Base-by-base conservation (phyloP, 2,113 vertebrate species). In the Platycercus adscitus region DNA sequence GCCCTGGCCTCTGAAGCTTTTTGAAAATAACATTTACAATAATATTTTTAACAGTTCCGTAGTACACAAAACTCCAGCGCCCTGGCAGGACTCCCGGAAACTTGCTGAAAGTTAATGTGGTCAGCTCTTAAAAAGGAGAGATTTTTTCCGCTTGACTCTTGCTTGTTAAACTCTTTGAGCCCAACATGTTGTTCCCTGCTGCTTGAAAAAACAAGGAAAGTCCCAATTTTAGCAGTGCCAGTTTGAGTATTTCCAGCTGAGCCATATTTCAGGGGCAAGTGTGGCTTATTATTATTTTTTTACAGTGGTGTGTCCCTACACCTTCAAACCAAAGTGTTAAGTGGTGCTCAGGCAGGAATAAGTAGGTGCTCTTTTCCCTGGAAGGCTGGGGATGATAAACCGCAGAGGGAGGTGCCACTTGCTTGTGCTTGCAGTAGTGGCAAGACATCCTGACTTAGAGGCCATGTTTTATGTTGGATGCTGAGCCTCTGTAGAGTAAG, bases 31-130 rank as follows among this genome's bases (percentile, higher is more conserved):
- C 95, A 87, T 95, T 84, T 86, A 91, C 87, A 95, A 96, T 96
- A 96, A 97, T 97, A 97, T 97, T 97, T 97, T 97, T 96, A 96
- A 86, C 97, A 95, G 95, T 94, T 97, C 96, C 55, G 91, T 95
- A 96, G 95, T 97, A 95, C 92, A 95, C 96, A 95, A 73, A 96
- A 76, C 95, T 96, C 55, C 77, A 93, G 94, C 2, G 31, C 92
- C 68, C 91, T 97, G 97, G 96, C 97, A 96, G 93, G 49, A 89
- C 80, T 97, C 96, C 97, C 86, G 95, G 97, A 97, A 97, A 97
- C 88, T 97, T 95, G 90, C 91, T 89, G 95, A 91, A 97, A 97
- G 96, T 96, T 95, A 95, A 91, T 95, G 95, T 91, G 92, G 91
- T 96, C 96, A 96, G 33, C 92, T 92, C 89, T 96, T 97, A 96